These are phyloP conservation scores for Chrysolina haemoptera DNA, from an alignment of 2,888 invertebrate species.

Conservation along the genomic window DNA sequence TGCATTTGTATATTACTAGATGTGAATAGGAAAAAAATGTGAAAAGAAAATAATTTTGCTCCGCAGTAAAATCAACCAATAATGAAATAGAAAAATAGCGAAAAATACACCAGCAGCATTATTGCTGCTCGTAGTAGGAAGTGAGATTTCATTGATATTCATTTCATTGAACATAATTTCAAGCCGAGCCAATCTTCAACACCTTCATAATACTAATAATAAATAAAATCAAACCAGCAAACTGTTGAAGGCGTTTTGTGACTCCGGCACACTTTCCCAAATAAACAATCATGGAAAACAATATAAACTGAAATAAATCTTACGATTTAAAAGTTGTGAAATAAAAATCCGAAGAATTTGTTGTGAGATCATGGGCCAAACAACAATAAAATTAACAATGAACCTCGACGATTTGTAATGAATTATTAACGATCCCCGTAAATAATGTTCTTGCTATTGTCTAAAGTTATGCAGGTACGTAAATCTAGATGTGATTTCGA, in stretches of 20 bases:
- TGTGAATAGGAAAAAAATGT: too few species aligned
- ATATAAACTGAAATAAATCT: constrained; percentile 7
- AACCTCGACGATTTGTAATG: constrained; percentile 31
- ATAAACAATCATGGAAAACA: neutral
- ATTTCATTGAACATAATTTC: too few species aligned
- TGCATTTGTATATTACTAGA: too few species aligned
- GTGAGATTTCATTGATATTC: too few species aligned
- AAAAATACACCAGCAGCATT: too few species aligned
- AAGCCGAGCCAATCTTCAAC: too few species aligned
- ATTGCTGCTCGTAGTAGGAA: too few species aligned
- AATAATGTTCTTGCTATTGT: constrained; percentile 17
- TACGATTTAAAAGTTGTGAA: constrained; percentile 14
- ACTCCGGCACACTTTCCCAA: constrained; percentile 1
- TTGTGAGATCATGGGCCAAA: constrained; percentile 29
- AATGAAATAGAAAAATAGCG: too few species aligned
- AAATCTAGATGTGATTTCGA: constrained; percentile 23
- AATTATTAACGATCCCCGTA: constrained; percentile 24
- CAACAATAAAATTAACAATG: constrained; percentile 38
- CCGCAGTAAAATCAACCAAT: too few species aligned
- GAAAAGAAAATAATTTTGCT: too few species aligned
- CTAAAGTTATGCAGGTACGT: constrained; percentile 22
- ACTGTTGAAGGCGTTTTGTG: neutral
- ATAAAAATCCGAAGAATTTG: constrained; percentile 35
- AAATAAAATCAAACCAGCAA: too few species aligned
- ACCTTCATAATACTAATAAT: too few species aligned